Percentiles rank a stretch among this genome's conserved stretches.
These are phyloP conservation scores for Unio delphinus DNA, from an alignment of 2,888 invertebrate genomes.

Conservation along the genomic window DNA sequence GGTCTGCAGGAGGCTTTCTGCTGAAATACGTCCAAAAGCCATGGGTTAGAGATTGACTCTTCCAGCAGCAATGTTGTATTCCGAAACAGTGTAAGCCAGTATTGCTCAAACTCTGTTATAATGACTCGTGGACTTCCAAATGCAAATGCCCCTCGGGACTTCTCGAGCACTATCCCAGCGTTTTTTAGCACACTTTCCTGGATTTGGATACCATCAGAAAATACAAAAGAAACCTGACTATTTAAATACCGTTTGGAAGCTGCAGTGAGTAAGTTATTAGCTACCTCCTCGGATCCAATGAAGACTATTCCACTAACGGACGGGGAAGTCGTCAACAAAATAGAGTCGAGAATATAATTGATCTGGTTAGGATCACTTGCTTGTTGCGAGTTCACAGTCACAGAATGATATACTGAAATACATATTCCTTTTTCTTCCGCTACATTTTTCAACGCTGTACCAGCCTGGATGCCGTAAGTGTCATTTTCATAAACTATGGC, in stretches of 20 bases:
- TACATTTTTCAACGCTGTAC: slow-evolving; percentile 7
- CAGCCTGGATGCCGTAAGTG: slow-evolving; percentile 30
- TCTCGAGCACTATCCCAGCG: neutral
- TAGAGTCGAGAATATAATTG: too few species aligned
- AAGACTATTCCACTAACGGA: slow-evolving; percentile 13
- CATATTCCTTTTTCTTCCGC: slow-evolving; percentile 25
- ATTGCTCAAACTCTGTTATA: slow-evolving; percentile 4
- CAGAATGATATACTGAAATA: slow-evolving; percentile 11
- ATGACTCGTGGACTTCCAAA: slow-evolving; percentile 4
- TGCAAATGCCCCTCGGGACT: slow-evolving; percentile 7
- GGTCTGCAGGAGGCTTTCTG: neutral
- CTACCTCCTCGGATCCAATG: slow-evolving; percentile 5
- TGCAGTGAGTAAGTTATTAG: slow-evolving; percentile 7
- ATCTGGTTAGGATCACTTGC: too few species aligned
- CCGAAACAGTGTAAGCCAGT: slow-evolving; percentile 10
- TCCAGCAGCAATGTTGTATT: slow-evolving; percentile 8
- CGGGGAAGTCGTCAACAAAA: slow-evolving; percentile 1
- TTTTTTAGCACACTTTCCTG: neutral
- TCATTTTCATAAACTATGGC: slow-evolving; percentile 42
- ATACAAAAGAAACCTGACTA: slow-evolving; percentile 5
- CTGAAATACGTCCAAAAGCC: slow-evolving; percentile 8
- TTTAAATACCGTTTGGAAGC: neutral
- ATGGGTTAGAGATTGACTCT: slow-evolving; percentile 10
- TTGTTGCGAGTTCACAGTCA: too few species aligned
- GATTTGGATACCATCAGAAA: slow-evolving; percentile 3